A percentile compares a stretch with the other conserved stretches of the same genome.
Conservation (phyloP, 2,113 vertebrate genomes). For the Prunella himalayana region DNA sequence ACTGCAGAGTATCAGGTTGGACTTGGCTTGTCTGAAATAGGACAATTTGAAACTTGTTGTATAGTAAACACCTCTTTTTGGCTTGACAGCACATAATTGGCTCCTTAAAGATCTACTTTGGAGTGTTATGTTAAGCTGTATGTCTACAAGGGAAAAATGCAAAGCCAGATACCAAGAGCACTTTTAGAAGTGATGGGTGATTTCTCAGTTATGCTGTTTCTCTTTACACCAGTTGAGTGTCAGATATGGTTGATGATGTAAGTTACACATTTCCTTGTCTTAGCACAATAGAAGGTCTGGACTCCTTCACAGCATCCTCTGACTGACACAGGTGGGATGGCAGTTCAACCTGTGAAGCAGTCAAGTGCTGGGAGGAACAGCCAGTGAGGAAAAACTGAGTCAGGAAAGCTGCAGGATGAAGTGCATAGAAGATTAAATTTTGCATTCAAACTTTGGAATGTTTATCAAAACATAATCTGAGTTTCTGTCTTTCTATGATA, state of each 20-base stretch:
- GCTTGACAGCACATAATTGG: background rate
- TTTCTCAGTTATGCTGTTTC: background rate
- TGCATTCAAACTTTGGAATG: background rate
- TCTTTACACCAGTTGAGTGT: background rate
- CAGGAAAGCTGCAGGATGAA: background rate
- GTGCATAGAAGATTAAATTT: background rate
- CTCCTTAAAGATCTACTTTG: background rate
- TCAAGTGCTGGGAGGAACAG: background rate
- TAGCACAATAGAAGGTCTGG: background rate
- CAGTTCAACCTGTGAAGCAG: background rate
- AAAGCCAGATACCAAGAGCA: background rate
- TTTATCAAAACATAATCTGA: slow-evolving; percentile 20
- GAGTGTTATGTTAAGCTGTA: background rate
- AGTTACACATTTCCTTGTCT: background rate
- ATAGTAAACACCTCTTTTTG: background rate
- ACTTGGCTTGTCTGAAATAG: background rate
- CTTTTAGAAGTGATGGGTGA: background rate
- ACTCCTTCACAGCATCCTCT: background rate
- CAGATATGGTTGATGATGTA: background rate
- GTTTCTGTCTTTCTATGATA: background rate
- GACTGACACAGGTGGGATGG: background rate
- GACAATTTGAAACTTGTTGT: background rate
- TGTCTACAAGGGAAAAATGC: background rate
- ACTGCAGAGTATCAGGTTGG: background rate
- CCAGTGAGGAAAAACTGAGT: background rate